A percentile compares a stretch with the other conserved stretches of the same genome.
Conservation (phyloP, 2,113 vertebrate genomes). For the Campylomormyrus tamandua region DNA sequence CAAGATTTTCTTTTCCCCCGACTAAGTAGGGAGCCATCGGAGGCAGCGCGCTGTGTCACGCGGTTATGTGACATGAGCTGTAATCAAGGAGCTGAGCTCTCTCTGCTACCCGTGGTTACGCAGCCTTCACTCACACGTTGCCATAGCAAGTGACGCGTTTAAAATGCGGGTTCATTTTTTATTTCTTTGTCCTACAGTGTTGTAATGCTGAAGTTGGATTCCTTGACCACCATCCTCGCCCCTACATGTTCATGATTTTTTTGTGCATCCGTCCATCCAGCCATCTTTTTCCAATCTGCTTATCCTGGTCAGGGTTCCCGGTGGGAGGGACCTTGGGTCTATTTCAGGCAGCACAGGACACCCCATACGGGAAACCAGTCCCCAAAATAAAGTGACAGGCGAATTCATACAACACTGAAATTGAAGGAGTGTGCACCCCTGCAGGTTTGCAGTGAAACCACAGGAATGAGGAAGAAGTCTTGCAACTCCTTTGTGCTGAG, state of each 20-base stretch:
- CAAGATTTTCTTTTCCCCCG: not conserved
- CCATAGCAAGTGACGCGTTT: not conserved
- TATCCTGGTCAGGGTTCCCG: not conserved
- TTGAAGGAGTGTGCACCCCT: not conserved
- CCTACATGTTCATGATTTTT: not conserved
- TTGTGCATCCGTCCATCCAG: not conserved
- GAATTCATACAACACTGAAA: not conserved
- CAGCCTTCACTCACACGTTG: not conserved
- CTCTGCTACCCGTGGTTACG: not conserved
- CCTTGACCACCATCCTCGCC: not conserved
- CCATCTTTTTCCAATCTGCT: not conserved
- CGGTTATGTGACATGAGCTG: not conserved
- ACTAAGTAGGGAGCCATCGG: not conserved
- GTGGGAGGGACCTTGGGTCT: not conserved
- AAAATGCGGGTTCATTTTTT: not conserved
- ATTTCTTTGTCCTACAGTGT: not conserved
- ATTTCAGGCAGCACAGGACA: not conserved
- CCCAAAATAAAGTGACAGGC: not conserved
- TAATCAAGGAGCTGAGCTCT: not conserved
- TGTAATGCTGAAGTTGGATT: not conserved
- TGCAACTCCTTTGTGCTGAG: not conserved
- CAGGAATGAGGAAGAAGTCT: not conserved
- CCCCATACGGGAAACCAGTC: not conserved
- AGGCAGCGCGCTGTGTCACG: not conserved
- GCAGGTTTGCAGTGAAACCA: not conserved